Evolutionary conservation across 2,888 invertebrate genomes (phyloP).

Genomic region (Xanthia togata): DNA sequence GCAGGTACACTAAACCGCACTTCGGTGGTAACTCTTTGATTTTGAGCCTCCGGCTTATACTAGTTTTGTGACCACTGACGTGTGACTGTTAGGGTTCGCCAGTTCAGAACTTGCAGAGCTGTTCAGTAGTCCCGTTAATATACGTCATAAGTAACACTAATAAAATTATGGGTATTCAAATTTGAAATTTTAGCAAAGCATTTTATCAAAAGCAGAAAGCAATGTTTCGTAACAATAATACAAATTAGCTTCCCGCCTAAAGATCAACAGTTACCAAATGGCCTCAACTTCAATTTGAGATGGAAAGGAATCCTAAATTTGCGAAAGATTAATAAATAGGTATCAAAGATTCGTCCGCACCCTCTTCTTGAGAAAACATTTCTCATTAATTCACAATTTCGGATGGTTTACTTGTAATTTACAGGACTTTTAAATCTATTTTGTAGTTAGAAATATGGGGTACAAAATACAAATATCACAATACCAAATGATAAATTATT

Average conservation of each 20-base stretch:
- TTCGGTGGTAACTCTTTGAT: not conserved
- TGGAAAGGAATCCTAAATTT: slow-evolving; percentile 47
- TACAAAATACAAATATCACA: slow-evolving; percentile 11
- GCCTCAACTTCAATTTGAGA: slow-evolving; percentile 42
- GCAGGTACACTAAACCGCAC: not conserved
- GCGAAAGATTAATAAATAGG: slow-evolving; percentile 43
- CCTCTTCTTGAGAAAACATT: slow-evolving; percentile 34
- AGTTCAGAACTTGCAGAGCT: not conserved
- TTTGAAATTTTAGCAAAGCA: not conserved
- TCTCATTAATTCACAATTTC: slow-evolving; percentile 36
- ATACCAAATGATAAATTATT: slow-evolving; percentile 9
- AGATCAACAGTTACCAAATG: slow-evolving; percentile 50
- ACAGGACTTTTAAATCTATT: slow-evolving; percentile 33
- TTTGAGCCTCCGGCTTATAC: not conserved
- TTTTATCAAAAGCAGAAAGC: slow-evolving; percentile 3
- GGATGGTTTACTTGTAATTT: slow-evolving; percentile 32
- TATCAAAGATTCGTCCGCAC: slow-evolving; percentile 34
- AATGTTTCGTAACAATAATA: slow-evolving; percentile 40
- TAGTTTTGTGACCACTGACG: no score
- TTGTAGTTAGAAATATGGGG: not conserved
- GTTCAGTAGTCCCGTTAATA: not conserved
- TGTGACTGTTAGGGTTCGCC: no score
- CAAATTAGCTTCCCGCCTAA: slow-evolving; percentile 35
- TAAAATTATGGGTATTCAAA: not conserved
- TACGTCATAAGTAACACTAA: not conserved